These are phyloP conservation scores for Nebria ingens DNA, from an alignment of 1,140 invertebrate species.

Conservation along the genomic window DNA sequence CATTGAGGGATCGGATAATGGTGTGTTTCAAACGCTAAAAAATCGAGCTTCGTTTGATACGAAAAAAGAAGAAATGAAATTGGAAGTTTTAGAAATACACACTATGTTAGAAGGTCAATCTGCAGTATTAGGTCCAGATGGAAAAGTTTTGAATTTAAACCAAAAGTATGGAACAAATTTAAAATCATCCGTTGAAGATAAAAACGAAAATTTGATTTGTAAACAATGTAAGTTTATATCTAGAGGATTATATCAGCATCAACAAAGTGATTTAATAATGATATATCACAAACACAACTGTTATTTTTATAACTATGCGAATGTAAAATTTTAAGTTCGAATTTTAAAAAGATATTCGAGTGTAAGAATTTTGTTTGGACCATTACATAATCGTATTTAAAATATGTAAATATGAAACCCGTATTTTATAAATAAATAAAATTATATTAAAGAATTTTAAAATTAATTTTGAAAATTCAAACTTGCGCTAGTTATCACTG, in stretches of 20 bases:
- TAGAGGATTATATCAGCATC: constrained; percentile 3
- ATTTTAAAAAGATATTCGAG: too few species aligned
- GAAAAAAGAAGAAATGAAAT: constrained; percentile 11
- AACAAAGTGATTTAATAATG: background rate
- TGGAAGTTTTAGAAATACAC: constrained; percentile 39
- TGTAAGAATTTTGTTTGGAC: too few species aligned
- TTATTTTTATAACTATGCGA: too few species aligned
- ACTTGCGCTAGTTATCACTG: too few species aligned
- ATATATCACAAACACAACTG: too few species aligned
- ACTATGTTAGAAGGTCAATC: constrained; percentile 38
- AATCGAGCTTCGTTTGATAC: background rate
- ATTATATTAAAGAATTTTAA: too few species aligned
- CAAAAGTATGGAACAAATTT: constrained; percentile 29
- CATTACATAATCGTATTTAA: too few species aligned
- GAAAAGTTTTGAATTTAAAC: constrained; percentile 38
- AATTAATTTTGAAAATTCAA: too few species aligned
- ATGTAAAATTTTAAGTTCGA: too few species aligned
- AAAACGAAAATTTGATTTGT: constrained; percentile 20
- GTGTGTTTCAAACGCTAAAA: constrained; percentile 13
- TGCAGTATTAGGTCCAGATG: constrained; percentile 48
- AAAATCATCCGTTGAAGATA: constrained; percentile 17
- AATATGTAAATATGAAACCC: too few species aligned
- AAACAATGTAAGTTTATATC: constrained; percentile 24
- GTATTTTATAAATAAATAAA: too few species aligned
- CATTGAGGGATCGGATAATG: constrained; percentile 8